These are phyloP conservation scores for Sciaenops ocellatus DNA, from an alignment of 2,797 vertebrate species.

Conservation along the genomic window DNA sequence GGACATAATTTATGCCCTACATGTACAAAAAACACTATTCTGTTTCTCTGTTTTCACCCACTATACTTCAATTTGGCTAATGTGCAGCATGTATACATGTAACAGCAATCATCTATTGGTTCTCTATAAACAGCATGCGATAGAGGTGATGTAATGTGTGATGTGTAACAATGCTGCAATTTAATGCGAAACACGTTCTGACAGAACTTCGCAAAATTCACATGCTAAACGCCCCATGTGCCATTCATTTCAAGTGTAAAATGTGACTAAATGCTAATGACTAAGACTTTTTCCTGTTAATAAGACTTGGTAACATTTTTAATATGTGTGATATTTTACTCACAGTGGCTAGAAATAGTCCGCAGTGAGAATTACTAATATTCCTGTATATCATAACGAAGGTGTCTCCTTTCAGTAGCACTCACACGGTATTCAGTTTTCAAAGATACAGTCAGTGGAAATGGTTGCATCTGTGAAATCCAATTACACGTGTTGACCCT, in stretches of 20 bases:
- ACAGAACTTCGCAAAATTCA: conserved; percentile 1
- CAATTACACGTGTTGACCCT: conserved; percentile 76
- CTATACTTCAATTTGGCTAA: conserved; percentile 72
- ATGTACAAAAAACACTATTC: conserved; percentile 82
- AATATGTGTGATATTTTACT: conserved; percentile 28
- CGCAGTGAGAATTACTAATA: conserved; percentile 4
- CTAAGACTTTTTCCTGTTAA: conserved; percentile 8
- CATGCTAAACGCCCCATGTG: neutral
- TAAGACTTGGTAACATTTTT: neutral
- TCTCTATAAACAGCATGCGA: conserved; percentile 34
- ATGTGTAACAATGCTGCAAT: neutral
- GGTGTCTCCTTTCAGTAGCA: conserved; percentile 50
- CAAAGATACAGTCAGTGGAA: conserved; percentile 68
- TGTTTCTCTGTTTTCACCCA: conserved; percentile 69
- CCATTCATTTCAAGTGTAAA: neutral
- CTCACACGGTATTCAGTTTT: conserved; percentile 55
- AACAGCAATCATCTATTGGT: conserved; percentile 64
- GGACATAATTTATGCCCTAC: conserved; percentile 97
- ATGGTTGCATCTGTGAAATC: conserved; percentile 78
- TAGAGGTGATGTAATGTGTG: conserved; percentile 10
- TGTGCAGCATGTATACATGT: conserved; percentile 66
- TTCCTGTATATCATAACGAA: conserved; percentile 14
- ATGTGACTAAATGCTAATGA: conserved; percentile 11
- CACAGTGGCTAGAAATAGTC: neutral
- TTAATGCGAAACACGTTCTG: conserved; percentile 5